Conservation (phyloP, 2,888 invertebrate genomes). For the Pseudococcus viburni region DNA sequence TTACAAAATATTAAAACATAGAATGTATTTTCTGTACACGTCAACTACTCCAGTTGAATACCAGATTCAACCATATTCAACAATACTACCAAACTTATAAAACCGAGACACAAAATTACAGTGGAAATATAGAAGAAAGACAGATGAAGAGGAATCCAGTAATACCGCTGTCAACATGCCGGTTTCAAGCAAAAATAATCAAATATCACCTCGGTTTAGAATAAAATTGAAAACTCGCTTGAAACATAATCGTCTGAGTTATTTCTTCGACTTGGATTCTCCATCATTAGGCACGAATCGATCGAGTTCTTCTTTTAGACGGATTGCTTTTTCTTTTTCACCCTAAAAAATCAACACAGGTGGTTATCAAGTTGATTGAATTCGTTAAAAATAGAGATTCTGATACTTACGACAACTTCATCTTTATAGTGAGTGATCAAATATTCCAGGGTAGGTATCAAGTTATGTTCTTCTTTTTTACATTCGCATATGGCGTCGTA, state of each 20-base stretch:
- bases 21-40: neutral
- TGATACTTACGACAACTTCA: conserved; percentile 50
- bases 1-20: conserved; percentile 11
- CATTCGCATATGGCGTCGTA: conserved; percentile 60
- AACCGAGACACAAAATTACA: neutral
- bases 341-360: conserved; percentile 12
- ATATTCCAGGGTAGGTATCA: conserved; percentile 55
- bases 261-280: neutral
- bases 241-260: too few species aligned
- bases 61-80: neutral
- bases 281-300: conserved; percentile 30
- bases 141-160: neutral
- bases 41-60: neutral
- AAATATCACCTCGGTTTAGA: conserved; percentile 3
- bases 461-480: conserved; percentile 61
- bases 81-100: neutral
- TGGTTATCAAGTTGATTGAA: neutral
- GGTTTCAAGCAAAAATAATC: conserved; percentile 11
- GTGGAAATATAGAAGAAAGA: conserved; percentile 21
- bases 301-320: conserved; percentile 61
- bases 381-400: neutral
- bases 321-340: conserved; percentile 63
- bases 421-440: conserved; percentile 59
- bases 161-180: neutral
- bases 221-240: conserved; percentile 12